Base-by-base conservation (phyloP, 2,888 invertebrate genomes). In the Amorpha juglandis region DNA sequence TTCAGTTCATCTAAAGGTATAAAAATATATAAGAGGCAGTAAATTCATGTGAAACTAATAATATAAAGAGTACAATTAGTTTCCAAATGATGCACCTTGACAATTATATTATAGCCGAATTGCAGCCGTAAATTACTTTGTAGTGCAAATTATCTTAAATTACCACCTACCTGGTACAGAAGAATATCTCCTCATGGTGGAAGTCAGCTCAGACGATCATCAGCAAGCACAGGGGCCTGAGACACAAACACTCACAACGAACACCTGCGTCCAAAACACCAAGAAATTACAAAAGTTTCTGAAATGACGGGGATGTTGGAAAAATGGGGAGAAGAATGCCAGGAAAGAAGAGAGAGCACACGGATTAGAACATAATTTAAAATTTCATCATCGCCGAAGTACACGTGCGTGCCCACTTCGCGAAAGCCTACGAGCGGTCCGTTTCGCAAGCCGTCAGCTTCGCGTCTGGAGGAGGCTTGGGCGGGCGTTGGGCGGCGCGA, bases 401-500 rank as follows among this genome's bases (percentile, higher is more conserved):
- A 83, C 87, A 88, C 86, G 84, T 79, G 88, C 87, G 87, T 86
- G 86, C 79, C 84, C 80, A 84, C 76, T 81, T 80, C 81, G 77
- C 76, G 63, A 35, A 62, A 63, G 51, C 66, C 63, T 75, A 77
- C 80, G 80, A 89, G 79, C 86, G 86, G 83, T 89, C 92, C 91
- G 92, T 82, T 72, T 85, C 87, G 88, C 75, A 80, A 83, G 89
- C 90, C 87, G 84, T 80, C 88, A 84, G 78, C 77, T 83, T 77
- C 78, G 90, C 87, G 87, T 92, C 92, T 92, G 91, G n/a, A 90
- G 76, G 78, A 77, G 82, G 86, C 79, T 86, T 78, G 83, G 86
- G 86, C 85, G 82, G 85, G 71, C 82, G 86, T 68, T 91, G 93
- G 76, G 84, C 90, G 78, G 94, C 94, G 90, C 94, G 86, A 80